Percentiles rank a stretch among this genome's conserved stretches.
Conservation (phyloP, 2,797 vertebrate genomes). For the Manis crassicaudata region DNA sequence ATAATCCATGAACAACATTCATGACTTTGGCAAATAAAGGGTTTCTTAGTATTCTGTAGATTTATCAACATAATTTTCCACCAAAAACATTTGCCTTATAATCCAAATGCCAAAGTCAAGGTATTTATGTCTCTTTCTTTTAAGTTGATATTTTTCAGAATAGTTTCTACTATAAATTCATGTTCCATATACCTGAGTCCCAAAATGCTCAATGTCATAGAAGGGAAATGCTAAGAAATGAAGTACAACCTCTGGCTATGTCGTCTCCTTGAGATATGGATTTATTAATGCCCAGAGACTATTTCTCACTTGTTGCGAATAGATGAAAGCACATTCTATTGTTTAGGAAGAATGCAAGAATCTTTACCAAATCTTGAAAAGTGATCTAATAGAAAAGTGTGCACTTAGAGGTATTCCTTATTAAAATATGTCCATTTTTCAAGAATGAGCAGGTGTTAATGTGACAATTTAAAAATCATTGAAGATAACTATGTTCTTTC, state of each 20-base stretch:
- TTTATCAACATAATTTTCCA: not conserved
- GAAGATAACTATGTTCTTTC: not conserved
- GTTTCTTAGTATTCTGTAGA: not conserved
- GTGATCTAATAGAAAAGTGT: not conserved
- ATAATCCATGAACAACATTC: not conserved
- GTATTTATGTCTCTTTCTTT: not conserved
- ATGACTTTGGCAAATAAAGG: not conserved
- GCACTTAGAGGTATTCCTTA: not conserved
- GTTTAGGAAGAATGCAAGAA: not conserved
- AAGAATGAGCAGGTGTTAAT: not conserved
- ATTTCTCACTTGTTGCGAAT: not conserved
- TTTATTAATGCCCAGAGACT: not conserved
- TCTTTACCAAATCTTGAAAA: not conserved
- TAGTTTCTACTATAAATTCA: not conserved
- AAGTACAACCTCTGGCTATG: not conserved
- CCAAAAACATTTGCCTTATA: not conserved
- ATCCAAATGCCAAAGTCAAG: not conserved
- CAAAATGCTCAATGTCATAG: not conserved
- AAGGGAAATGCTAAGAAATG: not conserved
- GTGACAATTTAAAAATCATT: not conserved
- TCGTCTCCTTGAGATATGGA: not conserved
- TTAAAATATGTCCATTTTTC: not conserved
- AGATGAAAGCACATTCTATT: not conserved
- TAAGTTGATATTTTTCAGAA: constrained; percentile 18
- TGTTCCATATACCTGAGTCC: not conserved